Conservation (phyloP, 2,888 invertebrate species). For the Macrophya annulata region DNA sequence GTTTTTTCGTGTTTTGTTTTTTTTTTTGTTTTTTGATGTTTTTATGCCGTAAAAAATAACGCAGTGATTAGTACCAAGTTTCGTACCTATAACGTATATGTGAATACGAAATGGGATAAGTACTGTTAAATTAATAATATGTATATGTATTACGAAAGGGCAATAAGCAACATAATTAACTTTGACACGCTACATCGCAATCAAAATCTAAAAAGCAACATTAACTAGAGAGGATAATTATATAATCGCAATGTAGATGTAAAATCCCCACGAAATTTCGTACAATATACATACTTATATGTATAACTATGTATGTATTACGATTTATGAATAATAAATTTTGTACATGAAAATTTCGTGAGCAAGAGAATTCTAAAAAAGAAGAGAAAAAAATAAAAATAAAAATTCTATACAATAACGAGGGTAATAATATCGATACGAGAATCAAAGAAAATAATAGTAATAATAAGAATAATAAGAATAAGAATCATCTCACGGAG, state of each 20-base stretch:
- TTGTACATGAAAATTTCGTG: no score
- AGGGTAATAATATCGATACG: background rate
- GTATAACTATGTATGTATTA: no score
- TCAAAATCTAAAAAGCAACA: background rate
- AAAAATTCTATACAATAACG: background rate
- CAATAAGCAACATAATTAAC: background rate
- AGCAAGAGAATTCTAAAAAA: no score
- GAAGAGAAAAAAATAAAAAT: no score
- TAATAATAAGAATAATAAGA: background rate
- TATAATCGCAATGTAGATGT: slow-evolving; percentile 6
- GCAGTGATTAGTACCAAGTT: background rate
- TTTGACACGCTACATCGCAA: slow-evolving; percentile 33
- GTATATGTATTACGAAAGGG: slow-evolving; percentile 1
- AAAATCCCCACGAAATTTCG: background rate
- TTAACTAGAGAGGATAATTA: background rate
- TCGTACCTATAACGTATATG: background rate
- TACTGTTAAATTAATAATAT: background rate
- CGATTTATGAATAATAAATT: no score
- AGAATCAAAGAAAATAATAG: background rate
- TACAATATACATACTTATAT: no score
- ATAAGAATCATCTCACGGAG: slow-evolving; percentile 4
- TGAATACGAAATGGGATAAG: background rate
- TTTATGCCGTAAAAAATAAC: background rate
- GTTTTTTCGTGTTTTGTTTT: background rate
- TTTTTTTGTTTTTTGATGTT: no score